phyloP scores from a whole-genome alignment of 2,113 vertebrate species.

The Entelurus aequoreus region DNA sequence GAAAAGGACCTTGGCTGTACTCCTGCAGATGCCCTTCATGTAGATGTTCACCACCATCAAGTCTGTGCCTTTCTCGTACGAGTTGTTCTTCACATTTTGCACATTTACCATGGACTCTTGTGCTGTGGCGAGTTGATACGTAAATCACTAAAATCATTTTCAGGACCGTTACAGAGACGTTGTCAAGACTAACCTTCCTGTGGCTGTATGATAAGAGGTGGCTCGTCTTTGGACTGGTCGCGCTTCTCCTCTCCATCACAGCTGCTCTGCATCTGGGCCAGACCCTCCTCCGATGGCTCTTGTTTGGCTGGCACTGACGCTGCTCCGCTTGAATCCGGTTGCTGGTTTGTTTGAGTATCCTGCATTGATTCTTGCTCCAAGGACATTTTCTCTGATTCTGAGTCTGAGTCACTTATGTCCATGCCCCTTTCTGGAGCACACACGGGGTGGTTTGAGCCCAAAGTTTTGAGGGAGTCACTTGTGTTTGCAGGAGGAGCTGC shows the following conservation, averaged over 20 bases:
- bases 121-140: conserved; percentile 46
- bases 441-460: not conserved
- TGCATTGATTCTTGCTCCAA: conserved; percentile 21
- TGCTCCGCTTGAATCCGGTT: conserved; percentile 10
- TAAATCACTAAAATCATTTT: not conserved
- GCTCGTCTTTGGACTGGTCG: conserved; percentile 78
- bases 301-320: conserved; percentile 9
- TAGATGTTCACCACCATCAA: conserved; percentile 95
- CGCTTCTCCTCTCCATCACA: conserved; percentile 71
- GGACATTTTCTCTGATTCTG: conserved; percentile 26
- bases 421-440: conserved; percentile 7
- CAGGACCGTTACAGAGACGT: not conserved
- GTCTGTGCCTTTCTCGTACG: conserved; percentile 93
- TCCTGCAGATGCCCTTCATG: conserved; percentile 85
- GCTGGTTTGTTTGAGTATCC: conserved; percentile 30
- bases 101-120: conserved; percentile 88
- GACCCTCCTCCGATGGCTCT: not conserved
- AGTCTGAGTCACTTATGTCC: conserved; percentile 24
- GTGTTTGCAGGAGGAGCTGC: conserved; percentile 22
- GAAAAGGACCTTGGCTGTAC: conserved; percentile 85
- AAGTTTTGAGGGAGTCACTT: conserved; percentile 17
- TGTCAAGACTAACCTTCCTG: conserved; percentile 70
- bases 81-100: conserved; percentile 88
- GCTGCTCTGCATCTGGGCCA: conserved; percentile 14
- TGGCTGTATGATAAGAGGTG: conserved; percentile 59